phyloP scores from a whole-genome alignment of 1,140 invertebrate species.

The Heliconius nattereri region DNA sequence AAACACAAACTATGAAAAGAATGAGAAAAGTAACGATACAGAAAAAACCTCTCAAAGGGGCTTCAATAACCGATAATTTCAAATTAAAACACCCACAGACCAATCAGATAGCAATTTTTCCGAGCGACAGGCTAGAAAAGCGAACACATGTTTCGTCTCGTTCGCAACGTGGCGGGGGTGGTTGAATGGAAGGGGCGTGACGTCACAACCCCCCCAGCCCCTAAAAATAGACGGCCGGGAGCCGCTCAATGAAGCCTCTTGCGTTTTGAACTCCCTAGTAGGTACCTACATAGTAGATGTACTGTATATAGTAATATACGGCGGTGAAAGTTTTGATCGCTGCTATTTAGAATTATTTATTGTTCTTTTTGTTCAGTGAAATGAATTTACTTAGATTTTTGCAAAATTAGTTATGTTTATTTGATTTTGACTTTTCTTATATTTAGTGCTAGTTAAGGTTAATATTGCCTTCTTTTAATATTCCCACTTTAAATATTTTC shows the following conservation, averaged over 20 bases:
- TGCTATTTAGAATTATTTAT: slow-evolving; percentile 19
- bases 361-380: not conserved
- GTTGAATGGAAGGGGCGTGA: slow-evolving; percentile 49
- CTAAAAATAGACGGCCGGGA: slow-evolving; percentile 73
- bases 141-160: slow-evolving; percentile 48
- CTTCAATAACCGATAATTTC: slow-evolving; percentile 17
- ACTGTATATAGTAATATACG: slow-evolving; percentile 3
- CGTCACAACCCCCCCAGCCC: slow-evolving; percentile 52
- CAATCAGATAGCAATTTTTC: slow-evolving; percentile 50
- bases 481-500: too few relatives aligned
- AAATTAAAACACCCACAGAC: slow-evolving; percentile 33
- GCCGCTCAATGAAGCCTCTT: slow-evolving; percentile 61
- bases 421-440: not conserved
- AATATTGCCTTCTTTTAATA: too few relatives aligned
- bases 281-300: not conserved
- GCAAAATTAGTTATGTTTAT: not conserved
- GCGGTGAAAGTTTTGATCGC: slow-evolving; percentile 17
- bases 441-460: not conserved
- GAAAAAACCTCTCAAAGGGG: not conserved
- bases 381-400: not conserved
- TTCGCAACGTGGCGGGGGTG: slow-evolving; percentile 44
- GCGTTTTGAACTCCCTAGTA: slow-evolving; percentile 17
- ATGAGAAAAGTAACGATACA: not conserved
- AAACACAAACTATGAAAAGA: too few relatives aligned
- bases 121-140: slow-evolving; percentile 40